Conservation (phyloP, 1,140 invertebrate genomes). For the Armadillidium nasatum region DNA sequence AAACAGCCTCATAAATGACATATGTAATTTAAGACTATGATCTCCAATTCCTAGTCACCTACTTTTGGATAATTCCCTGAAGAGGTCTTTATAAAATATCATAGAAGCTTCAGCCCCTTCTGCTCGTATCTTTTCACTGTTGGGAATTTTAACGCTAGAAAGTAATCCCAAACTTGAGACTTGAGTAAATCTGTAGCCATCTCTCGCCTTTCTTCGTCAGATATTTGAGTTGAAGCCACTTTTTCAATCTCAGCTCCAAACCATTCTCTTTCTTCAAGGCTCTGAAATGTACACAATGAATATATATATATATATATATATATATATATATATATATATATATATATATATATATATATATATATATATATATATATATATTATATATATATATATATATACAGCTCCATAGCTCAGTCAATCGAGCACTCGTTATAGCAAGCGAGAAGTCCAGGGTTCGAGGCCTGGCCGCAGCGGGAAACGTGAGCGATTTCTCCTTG, state of each 20-base stretch:
- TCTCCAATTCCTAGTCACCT: not conserved
- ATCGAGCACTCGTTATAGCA: too few species aligned
- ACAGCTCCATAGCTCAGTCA: too few species aligned
- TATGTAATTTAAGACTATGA: conserved; percentile 57
- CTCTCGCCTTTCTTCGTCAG: conserved; percentile 57
- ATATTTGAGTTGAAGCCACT: conserved; percentile 54
- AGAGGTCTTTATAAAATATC: conserved; percentile 69
- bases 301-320: too few species aligned
- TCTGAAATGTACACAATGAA: conserved; percentile 51
- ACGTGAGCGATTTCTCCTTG: too few species aligned
- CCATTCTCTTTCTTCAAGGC: conserved; percentile 83
- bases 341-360: too few species aligned
- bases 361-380: too few species aligned
- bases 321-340: too few species aligned
- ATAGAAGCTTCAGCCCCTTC: conserved; percentile 92
- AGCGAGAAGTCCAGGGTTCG: too few species aligned
- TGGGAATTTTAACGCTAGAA: conserved; percentile 85
- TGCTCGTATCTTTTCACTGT: conserved; percentile 87
- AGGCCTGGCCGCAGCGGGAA: too few species aligned
- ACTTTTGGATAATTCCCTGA: conserved; percentile 30
- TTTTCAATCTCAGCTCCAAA: conserved; percentile 70
- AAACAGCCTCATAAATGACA: conserved; percentile 56
- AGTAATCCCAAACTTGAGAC: conserved; percentile 89
- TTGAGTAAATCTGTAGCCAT: conserved; percentile 76
- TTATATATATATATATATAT: too few species aligned